Base-by-base conservation (phyloP, 2,113 vertebrate genomes). In the Dipodomys stephensi region DNA sequence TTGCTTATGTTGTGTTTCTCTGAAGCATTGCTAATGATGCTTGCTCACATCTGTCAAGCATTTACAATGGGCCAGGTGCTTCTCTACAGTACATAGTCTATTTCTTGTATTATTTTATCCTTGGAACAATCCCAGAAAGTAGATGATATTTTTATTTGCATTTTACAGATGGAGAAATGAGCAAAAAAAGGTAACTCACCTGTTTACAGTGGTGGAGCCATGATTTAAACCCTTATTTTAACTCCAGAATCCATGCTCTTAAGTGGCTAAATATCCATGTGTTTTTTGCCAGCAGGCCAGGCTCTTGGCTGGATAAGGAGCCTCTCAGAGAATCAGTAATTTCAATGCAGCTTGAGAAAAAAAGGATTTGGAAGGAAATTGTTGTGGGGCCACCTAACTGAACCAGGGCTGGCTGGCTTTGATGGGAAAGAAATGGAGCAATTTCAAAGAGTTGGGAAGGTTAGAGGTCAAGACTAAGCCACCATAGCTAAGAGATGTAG, bases 381-480 rank as follows among this genome's bases (percentile, higher is more conserved):
- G 64, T 65, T 83, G 44, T 32, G 82, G 93, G 80, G 30, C 64
- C 69, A 93, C 77, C 69, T 78, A 3, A 92, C 69, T 25, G 80
- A 94, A 92, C 80, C 78, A 80, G 73, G 0, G 0, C 79, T 95
- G 77, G 19, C 28, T 71, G 30, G 13, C 53, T 96, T 94, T 83
- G 93, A 97, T 95, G 62, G 67, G 79, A 97, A 88, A 96, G 90
- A 97, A 97, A 97, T 92, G 60, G 96, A 97, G 90, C 53, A 15
- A 88, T 97, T 97, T 97, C 93, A 95, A 93, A 88, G 62, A 78
- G 72, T 92, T 28, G 7, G 10, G 7, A 91, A 96, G 88, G 90
- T 83, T 39, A 94, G 79, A 87, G 95, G 82, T 93, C 94, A 96
- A 32, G 0, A 6, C 88, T 93, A 96, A 97, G 95, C 97, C 96